Conservation (phyloP, 2,113 vertebrate genomes). For the Stigmatopora argus region DNA sequence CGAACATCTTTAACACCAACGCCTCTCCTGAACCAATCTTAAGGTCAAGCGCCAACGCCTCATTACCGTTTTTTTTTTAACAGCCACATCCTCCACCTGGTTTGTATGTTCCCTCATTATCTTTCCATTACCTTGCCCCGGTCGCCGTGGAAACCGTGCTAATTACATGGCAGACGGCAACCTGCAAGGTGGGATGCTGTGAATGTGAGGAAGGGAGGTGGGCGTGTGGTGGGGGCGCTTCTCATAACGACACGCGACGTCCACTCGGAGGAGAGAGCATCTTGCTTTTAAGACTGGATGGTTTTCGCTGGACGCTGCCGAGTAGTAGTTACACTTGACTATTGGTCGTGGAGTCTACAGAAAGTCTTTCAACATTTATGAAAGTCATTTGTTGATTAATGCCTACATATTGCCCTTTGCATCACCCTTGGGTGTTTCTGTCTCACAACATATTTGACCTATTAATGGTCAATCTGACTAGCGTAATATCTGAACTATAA, state of each 20-base stretch:
- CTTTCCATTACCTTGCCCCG: constrained; percentile 26
- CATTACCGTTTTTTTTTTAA: constrained; percentile 22
- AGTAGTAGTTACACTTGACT: background rate
- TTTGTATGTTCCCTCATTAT: constrained; percentile 40
- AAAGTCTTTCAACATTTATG: background rate
- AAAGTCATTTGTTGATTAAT: background rate
- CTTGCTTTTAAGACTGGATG: background rate
- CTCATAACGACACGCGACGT: background rate
- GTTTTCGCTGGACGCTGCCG: background rate
- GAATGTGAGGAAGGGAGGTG: constrained; percentile 25
- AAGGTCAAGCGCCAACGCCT: background rate
- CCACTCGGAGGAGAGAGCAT: background rate
- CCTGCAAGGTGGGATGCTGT: constrained; percentile 37
- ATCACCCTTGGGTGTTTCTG: too few relatives aligned
- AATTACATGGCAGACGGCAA: constrained; percentile 57
- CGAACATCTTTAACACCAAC: constrained; percentile 17
- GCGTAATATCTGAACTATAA: too few relatives aligned
- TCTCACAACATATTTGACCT: too few relatives aligned
- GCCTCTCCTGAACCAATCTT: constrained; percentile 10
- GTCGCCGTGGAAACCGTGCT: constrained; percentile 59
- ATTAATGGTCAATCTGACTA: too few relatives aligned
- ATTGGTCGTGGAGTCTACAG: background rate
- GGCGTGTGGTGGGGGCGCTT: background rate
- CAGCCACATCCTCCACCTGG: constrained; percentile 51
- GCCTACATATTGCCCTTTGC: too few relatives aligned